Percentiles rank a stretch among this genome's conserved stretches.
These are phyloP conservation scores for Chloroclysta siterata DNA, from an alignment of 2,888 invertebrate genomes.

Conservation along the genomic window DNA sequence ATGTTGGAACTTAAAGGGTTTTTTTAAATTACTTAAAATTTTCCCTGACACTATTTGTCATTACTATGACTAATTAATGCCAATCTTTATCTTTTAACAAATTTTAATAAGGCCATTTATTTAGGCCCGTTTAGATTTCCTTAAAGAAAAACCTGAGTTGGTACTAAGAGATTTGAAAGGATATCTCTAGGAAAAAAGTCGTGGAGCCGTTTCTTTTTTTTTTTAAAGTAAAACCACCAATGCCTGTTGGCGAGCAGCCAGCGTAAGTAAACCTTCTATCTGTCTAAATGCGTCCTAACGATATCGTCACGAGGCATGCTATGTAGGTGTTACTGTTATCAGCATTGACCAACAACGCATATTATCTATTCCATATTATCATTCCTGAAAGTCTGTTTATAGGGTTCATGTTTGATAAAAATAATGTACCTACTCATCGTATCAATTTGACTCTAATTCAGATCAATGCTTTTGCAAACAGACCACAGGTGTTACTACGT, in stretches of 20 bases:
- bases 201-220: no score
- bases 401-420: conserved; percentile 17
- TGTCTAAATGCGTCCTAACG: conserved; percentile 7
- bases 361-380: conserved; percentile 22
- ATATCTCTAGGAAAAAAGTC: no score
- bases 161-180: no score
- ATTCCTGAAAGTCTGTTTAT: conserved; percentile 9
- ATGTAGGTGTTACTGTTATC: conserved; percentile 22
- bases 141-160: no score
- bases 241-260: neutral
- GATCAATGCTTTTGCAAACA: neutral
- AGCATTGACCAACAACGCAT: conserved; percentile 24
- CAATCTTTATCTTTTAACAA: no score
- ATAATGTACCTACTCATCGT: neutral
- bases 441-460: conserved; percentile 5
- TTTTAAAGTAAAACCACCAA: no score
- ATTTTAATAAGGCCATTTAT: no score
- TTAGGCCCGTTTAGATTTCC: no score
- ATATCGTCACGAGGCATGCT: conserved; percentile 18
- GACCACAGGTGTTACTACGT: neutral
- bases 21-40: neutral
- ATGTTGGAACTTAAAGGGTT: neutral
- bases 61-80: no score
- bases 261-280: neutral
- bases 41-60: no score